Conservation (phyloP, 2,113 vertebrate species). For the Capricornis sumatraensis region DNA sequence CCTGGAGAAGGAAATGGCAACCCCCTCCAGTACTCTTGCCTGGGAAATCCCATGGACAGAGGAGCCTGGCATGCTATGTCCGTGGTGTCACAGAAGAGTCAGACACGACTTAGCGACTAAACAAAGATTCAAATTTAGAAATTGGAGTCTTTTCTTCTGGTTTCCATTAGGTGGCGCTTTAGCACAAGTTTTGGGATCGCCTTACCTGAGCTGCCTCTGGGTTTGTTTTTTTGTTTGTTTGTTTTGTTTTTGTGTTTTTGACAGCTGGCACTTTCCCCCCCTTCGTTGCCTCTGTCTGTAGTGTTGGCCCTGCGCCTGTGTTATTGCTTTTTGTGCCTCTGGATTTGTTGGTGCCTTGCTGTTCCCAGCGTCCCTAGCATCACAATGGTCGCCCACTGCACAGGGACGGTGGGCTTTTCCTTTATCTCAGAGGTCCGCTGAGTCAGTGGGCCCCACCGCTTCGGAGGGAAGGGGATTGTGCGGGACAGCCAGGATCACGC, state of each 20-base stretch:
- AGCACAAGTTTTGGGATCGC: background rate
- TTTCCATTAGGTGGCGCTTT: background rate
- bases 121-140: background rate
- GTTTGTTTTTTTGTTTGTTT: no score
- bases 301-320: background rate
- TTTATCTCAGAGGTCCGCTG: background rate
- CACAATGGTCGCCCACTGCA: no score
- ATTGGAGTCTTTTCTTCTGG: background rate
- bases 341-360: background rate
- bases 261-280: rapidly evolving
- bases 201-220: background rate
- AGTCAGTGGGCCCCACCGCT: background rate
- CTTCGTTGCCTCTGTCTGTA: rapidly evolving
- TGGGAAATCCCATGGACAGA: background rate
- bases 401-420: background rate
- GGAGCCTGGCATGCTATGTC: background rate
- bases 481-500: background rate
- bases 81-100: background rate
- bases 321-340: background rate
- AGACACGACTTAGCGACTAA: background rate
- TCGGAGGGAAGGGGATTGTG: no score
- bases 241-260: no score
- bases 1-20: background rate
- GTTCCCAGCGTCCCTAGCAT: background rate
- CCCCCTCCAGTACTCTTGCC: background rate